These are phyloP conservation scores for Zapornia atra DNA, from an alignment of 2,113 vertebrate species.

Conservation along the genomic window DNA sequence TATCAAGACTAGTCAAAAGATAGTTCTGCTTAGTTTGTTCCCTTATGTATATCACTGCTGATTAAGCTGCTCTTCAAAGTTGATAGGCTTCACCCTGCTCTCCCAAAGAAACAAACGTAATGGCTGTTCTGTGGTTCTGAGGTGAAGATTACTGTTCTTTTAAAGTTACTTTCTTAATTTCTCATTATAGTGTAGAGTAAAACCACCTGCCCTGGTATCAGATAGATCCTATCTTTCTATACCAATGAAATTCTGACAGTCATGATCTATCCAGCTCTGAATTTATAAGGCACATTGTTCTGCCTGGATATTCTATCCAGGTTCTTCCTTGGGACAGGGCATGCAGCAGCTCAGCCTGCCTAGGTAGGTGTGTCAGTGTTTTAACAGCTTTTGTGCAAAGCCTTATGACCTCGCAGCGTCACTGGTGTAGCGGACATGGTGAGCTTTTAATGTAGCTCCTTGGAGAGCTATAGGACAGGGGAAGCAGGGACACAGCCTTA, in stretches of 20 bases:
- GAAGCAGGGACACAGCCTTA: not conserved
- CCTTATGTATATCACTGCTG: not conserved
- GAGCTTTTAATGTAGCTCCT: not conserved
- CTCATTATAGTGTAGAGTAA: not conserved
- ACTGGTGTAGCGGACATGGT: not conserved
- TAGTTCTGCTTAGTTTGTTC: not conserved
- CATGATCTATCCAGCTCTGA: not conserved
- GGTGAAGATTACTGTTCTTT: not conserved
- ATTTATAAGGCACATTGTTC: not conserved
- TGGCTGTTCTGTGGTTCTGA: not conserved
- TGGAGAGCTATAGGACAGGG: not conserved
- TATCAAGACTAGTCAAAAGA: not conserved
- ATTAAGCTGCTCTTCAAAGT: not conserved
- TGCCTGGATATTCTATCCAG: not conserved
- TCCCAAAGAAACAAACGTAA: not conserved
- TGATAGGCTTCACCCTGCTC: not conserved
- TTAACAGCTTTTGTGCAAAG: not conserved
- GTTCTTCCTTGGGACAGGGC: not conserved
- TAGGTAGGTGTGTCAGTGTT: not conserved
- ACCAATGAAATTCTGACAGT: not conserved
- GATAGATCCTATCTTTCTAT: not conserved
- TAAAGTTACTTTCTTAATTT: not conserved
- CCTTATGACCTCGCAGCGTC: not conserved
- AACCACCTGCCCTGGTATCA: not conserved
- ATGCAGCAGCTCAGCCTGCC: not conserved